A percentile compares a stretch with the other conserved stretches of the same genome.
Conservation (phyloP, 2,888 invertebrate genomes). For the Adineta ricciae region DNA sequence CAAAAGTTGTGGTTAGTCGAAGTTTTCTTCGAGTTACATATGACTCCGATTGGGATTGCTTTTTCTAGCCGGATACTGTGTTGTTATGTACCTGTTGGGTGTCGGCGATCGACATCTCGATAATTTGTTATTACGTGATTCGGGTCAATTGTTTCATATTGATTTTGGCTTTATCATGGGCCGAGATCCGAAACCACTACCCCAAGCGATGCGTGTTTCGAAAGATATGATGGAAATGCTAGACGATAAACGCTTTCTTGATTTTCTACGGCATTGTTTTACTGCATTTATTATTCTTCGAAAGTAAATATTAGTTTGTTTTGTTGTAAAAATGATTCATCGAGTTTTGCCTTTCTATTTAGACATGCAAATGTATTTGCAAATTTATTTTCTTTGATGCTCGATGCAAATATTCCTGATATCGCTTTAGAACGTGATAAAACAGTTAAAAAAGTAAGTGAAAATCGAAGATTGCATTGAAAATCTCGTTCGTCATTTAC, state of each 20-base stretch:
- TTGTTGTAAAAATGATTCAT: too few relatives aligned
- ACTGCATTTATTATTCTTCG: conserved; percentile 87
- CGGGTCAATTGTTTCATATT: conserved; percentile 81
- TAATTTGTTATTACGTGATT: conserved; percentile 78
- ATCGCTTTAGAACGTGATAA: conserved; percentile 97
- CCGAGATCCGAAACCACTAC: conserved; percentile 92
- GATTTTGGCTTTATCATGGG: conserved; percentile 96
- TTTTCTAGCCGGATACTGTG: conserved; percentile 77
- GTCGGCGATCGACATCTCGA: conserved; percentile 95
- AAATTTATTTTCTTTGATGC: conserved; percentile 93
- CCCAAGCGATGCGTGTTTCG: conserved; percentile 96
- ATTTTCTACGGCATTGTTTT: conserved; percentile 79
- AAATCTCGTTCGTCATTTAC: not conserved
- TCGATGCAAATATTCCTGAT: conserved; percentile 94
- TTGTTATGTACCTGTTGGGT: conserved; percentile 90
- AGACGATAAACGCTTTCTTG: conserved; percentile 54
- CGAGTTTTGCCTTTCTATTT: too few relatives aligned
- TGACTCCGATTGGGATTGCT: not conserved
- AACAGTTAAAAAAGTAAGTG: conserved; percentile 78
- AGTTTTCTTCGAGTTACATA: not conserved
- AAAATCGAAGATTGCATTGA: not conserved
- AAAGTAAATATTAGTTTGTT: conserved; percentile 54
- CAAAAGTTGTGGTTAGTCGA: conserved; percentile 56
- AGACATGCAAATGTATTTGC: conserved; percentile 89
- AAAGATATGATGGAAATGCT: conserved; percentile 94